These are phyloP conservation scores for Anolis sagrei DNA, from an alignment of 2,113 vertebrate species.

Conservation along the genomic window DNA sequence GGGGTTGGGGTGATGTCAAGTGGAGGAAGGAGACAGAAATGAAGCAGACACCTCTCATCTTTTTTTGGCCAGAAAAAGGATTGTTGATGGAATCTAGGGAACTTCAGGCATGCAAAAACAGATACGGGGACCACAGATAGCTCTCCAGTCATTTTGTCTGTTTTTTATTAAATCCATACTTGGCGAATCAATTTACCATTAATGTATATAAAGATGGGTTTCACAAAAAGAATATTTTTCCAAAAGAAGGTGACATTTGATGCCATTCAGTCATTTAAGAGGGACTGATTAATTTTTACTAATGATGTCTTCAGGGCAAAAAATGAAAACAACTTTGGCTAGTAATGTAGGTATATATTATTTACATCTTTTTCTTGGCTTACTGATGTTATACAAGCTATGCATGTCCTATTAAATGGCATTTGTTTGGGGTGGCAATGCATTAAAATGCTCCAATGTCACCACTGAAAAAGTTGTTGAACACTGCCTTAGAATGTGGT, in stretches of 20 bases:
- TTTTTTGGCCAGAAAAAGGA: no score
- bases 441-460: not conserved
- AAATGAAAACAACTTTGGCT: slow-evolving; percentile 72
- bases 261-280: slow-evolving; percentile 60
- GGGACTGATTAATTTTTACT: slow-evolving; percentile 69
- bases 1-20: no score
- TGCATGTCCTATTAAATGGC: slow-evolving; percentile 28
- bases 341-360: slow-evolving; percentile 71
- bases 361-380: slow-evolving; percentile 67
- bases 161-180: not conserved
- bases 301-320: slow-evolving; percentile 72
- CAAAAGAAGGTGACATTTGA: slow-evolving; percentile 71
- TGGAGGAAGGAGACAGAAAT: no score
- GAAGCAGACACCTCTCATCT: no score
- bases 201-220: slow-evolving; percentile 18
- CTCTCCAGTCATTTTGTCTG: no score
- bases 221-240: slow-evolving; percentile 1
- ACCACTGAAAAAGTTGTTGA: slow-evolving; percentile 20
- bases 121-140: no score
- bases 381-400: slow-evolving; percentile 2
- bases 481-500: not conserved
- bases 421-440: not conserved
- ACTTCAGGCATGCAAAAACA: no score
- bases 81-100: no score
- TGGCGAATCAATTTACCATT: not conserved